A percentile compares a stretch with the other conserved stretches of the same genome.
Evolutionary conservation across 2,888 invertebrate species (phyloP).

Genomic region (Lottia gigantea): DNA sequence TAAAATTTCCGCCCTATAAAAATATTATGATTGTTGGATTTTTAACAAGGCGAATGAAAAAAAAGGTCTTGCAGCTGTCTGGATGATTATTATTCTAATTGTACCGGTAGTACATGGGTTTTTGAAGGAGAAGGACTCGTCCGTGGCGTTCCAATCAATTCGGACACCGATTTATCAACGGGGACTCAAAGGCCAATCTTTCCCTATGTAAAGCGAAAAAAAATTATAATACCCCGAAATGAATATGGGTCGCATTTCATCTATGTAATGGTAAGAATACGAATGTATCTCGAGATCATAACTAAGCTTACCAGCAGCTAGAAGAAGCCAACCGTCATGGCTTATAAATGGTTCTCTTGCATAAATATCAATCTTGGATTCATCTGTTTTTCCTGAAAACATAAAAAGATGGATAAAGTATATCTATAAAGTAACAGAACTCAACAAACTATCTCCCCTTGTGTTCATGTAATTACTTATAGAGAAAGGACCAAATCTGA

Average conservation of each 20-base stretch:
- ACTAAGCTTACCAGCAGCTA: slow-evolving; percentile 54
- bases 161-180: too few species aligned
- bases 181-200: too few species aligned
- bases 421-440: too few species aligned
- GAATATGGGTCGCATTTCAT: background rate
- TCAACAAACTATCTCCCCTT: too few species aligned
- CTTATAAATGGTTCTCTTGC: slow-evolving; percentile 57
- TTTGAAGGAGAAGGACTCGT: too few species aligned
- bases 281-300: background rate
- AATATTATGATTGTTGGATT: too few species aligned
- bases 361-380: slow-evolving; percentile 39
- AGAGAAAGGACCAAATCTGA: too few species aligned
- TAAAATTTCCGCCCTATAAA: too few species aligned
- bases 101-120: background rate
- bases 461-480: too few species aligned
- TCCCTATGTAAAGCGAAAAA: too few species aligned
- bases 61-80: background rate
- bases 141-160: too few species aligned
- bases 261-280: background rate
- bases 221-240: background rate
- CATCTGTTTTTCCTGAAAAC: slow-evolving; percentile 29
- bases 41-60: background rate
- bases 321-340: slow-evolving; percentile 45
- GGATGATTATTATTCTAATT: background rate
- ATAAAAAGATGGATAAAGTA: too few species aligned